These are phyloP conservation scores for Hemicrepidius hirtus DNA, from an alignment of 2,888 invertebrate species.

Conservation along the genomic window DNA sequence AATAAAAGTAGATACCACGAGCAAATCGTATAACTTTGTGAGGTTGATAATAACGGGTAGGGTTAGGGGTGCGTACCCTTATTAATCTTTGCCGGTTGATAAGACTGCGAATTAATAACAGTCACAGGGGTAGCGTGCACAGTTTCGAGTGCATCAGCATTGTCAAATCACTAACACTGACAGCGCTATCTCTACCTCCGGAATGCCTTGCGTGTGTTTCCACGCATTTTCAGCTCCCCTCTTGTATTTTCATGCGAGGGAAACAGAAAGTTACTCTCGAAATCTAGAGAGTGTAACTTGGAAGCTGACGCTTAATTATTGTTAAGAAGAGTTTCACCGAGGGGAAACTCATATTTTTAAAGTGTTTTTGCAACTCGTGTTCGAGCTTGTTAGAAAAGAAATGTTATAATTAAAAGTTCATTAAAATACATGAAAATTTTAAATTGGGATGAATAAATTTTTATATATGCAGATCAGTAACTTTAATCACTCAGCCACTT, in stretches of 20 bases:
- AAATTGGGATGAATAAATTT: no score
- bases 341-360: constrained; percentile 6
- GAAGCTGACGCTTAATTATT: constrained; percentile 30
- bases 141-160: constrained; percentile 45
- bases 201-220: constrained; percentile 43
- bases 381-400: no score
- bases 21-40: constrained; percentile 31
- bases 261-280: constrained; percentile 24
- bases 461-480: no score
- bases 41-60: constrained; percentile 24
- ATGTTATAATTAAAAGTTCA: no score
- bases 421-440: no score
- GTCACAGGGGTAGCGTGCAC: constrained; percentile 44
- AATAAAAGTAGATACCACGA: background rate
- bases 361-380: background rate
- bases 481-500: no score
- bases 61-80: constrained; percentile 40
- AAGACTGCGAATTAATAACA: constrained; percentile 48
- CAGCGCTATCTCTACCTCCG: constrained; percentile 48
- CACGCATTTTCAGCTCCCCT: constrained; percentile 33
- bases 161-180: constrained; percentile 48
- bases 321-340: constrained; percentile 4
- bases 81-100: constrained; percentile 47
- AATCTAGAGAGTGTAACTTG: constrained; percentile 20
- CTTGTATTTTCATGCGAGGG: background rate